Evolutionary conservation across 2,797 vertebrate species (phyloP).

Genomic region (Psittacula derbiana): DNA sequence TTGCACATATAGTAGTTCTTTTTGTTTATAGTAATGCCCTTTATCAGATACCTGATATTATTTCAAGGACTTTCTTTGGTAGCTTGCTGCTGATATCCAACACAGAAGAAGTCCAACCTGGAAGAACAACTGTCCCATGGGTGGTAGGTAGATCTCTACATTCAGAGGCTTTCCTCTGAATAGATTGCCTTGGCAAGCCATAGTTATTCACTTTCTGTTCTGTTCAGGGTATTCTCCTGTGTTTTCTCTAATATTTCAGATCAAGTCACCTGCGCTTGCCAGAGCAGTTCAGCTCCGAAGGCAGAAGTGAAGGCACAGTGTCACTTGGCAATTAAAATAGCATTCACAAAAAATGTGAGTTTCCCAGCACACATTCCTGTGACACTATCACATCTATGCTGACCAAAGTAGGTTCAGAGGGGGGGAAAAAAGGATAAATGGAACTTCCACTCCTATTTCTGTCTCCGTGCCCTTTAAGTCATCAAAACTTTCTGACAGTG

Average conservation of each 20-base stretch:
- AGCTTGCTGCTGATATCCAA: background rate
- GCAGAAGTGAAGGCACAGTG: background rate
- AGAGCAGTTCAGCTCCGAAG: background rate
- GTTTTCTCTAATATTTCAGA: background rate
- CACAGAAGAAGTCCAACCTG: background rate
- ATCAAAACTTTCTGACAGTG: background rate
- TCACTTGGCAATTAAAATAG: background rate
- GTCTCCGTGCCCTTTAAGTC: background rate
- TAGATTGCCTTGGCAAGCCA: background rate
- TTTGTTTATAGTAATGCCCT: background rate
- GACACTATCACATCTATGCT: background rate
- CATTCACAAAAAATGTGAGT: background rate
- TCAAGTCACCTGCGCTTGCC: background rate
- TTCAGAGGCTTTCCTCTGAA: background rate
- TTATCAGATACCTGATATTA: background rate
- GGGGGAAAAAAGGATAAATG: background rate
- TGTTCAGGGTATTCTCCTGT: background rate
- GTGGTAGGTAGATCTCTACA: background rate
- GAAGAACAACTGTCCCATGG: background rate
- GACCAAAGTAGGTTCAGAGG: background rate
- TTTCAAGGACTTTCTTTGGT: fast-evolving
- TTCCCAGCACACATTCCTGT: background rate
- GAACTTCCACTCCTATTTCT: background rate
- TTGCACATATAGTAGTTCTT: background rate
- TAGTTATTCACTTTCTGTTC: background rate